Base-by-base conservation (phyloP, 2,797 vertebrate species). In the Avahi laniger region DNA sequence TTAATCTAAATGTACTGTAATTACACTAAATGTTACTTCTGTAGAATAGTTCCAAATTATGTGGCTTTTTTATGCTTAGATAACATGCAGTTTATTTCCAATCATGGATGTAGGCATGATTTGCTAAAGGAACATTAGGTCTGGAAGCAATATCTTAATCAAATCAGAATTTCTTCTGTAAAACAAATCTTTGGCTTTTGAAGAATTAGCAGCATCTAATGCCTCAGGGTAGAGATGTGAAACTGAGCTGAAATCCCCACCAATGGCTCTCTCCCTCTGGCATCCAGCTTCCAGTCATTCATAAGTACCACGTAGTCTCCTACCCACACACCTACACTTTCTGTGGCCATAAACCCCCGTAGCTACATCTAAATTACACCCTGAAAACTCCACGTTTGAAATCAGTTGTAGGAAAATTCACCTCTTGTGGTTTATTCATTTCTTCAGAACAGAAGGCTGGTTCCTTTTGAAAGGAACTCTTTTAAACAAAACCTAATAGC, bases 1-100 rank as follows among this genome's bases (percentile, higher is more conserved):
- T 99, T 98, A 98, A 98, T 98, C 98, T 97, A 98, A 98, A 98
- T 97, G 97, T 98, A 97, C 97, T 98, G 96, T 98, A 98, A 98
- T 98, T 98, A 98, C 95, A 96, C 96, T 98, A 98, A 98, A 98
- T 61, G 46, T 97, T 98, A 98, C 98, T 98, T 98, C 97, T 98
- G 96, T 98, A 97, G 97, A 96, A 98, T 97, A 97, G 91, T 98
- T 98, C 94, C 98, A 97, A 98, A 98, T 96, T 97, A 97, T 75
- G 97, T 95, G 93, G 91, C 86, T 18, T 94, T 96, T 97, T 83
- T 97, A 94, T 96, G 88, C 97, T 96, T 98, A 97, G 95, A 98
- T 97, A 98, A 98, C 98, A 98, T n/a, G 90, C 95, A 98, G 97
- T 97, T 98, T 98, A 97, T 97, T 98, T 97, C 95, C 87, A 98